A percentile compares a stretch with the other conserved stretches of the same genome.
These are phyloP conservation scores for Amphilophus citrinellus DNA, from an alignment of 2,113 vertebrate species.

Conservation along the genomic window DNA sequence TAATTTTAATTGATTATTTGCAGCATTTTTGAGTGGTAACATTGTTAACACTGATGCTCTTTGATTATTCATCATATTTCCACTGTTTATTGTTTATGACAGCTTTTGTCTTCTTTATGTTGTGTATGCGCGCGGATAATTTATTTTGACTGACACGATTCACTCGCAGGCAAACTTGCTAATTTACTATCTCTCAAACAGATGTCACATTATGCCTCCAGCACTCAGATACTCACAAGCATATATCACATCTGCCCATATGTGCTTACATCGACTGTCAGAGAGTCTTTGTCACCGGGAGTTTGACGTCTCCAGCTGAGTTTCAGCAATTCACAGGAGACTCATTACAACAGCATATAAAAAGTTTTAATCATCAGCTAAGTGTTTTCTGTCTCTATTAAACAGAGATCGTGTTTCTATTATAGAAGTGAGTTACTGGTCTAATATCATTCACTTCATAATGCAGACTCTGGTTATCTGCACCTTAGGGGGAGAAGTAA, in stretches of 20 bases:
- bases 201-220: constrained; percentile 58
- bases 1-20: constrained; percentile 1
- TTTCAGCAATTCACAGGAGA: not conserved
- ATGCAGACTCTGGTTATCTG: not conserved
- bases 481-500: not conserved
- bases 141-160: constrained; percentile 70
- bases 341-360: not conserved
- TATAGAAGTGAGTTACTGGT: not conserved
- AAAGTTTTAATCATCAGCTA: not conserved
- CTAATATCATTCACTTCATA: constrained; percentile 14
- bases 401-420: not conserved
- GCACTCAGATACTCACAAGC: constrained; percentile 33
- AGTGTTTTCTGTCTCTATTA: not conserved
- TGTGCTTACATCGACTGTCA: constrained; percentile 49
- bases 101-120: constrained; percentile 48
- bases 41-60: constrained; percentile 26
- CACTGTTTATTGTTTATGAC: constrained; percentile 42
- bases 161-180: constrained; percentile 57
- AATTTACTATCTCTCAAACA: constrained; percentile 73
- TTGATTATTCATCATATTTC: constrained; percentile 42
- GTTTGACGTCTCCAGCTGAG: constrained; percentile 8
- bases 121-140: constrained; percentile 32
- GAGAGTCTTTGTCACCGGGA: not conserved
- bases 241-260: constrained; percentile 61
- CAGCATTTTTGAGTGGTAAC: not conserved